These are phyloP conservation scores for Porites lobata DNA, from an alignment of 92 coral and sea anemone genomes.

Conservation along the genomic window DNA sequence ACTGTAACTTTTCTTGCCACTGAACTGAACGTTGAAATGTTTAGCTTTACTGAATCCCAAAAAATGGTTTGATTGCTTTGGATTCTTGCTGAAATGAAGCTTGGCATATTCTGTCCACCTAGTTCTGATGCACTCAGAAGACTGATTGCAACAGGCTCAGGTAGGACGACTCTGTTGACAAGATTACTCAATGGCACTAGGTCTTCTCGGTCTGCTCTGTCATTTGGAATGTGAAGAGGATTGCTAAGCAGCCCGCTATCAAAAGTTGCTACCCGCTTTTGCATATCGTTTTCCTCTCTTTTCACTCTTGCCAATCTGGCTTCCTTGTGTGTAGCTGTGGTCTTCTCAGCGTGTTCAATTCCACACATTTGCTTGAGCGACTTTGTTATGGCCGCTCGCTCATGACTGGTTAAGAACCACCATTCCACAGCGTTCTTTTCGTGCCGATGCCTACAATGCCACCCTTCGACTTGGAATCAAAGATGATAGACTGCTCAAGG, in stretches of 20 bases:
- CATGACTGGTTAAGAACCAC: conserved; percentile 50
- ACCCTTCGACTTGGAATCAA: conserved; percentile 47
- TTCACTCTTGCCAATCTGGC: conserved; percentile 41
- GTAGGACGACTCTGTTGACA: conserved; percentile 67
- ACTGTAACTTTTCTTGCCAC: conserved; percentile 41
- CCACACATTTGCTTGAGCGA: conserved; percentile 74
- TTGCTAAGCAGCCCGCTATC: conserved; percentile 54
- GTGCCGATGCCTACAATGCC: conserved; percentile 35
- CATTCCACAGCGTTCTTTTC: not conserved
- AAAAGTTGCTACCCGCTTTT: conserved; percentile 58
- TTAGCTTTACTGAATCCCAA: conserved; percentile 67
- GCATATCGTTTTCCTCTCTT: conserved; percentile 64
- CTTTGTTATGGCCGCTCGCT: conserved; percentile 62
- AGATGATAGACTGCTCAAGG: conserved; percentile 48
- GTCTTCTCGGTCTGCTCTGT: conserved; percentile 35
- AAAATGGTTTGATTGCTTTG: conserved; percentile 47
- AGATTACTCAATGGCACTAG: conserved; percentile 58
- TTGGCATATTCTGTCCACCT: conserved; percentile 42
- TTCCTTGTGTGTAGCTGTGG: conserved; percentile 35
- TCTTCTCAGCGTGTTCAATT: conserved; percentile 33
- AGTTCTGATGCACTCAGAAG: conserved; percentile 45
- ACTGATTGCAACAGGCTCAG: conserved; percentile 42
- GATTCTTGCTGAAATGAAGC: conserved; percentile 55
- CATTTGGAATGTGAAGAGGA: conserved; percentile 65
- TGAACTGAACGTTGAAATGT: conserved; percentile 57